Evolutionary conservation across 2,113 vertebrate species (phyloP).

Genomic region (Platysteira castanea): DNA sequence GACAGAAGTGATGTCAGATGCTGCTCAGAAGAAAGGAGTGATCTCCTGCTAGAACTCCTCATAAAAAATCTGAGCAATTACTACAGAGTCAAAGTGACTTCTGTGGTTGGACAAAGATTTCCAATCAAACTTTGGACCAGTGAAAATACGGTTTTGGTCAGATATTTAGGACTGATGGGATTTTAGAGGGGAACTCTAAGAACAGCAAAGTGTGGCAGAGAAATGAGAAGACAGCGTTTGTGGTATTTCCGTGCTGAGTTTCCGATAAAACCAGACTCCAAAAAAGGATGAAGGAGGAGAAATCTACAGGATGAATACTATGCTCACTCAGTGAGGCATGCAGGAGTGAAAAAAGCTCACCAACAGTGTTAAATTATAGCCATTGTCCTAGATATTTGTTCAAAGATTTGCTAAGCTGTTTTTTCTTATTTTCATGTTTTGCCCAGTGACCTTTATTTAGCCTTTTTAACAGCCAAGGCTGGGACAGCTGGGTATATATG

Average conservation of each 20-base stretch:
- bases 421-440: neutral
- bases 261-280: neutral
- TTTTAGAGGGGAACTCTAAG: neutral
- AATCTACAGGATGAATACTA: neutral
- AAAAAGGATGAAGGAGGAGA: neutral
- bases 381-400: neutral
- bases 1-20: neutral
- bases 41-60: neutral
- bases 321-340: neutral
- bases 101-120: neutral
- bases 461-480: neutral
- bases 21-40: neutral
- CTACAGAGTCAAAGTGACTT: neutral
- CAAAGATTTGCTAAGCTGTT: neutral
- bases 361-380: neutral
- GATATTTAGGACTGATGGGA: neutral
- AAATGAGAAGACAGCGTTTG: neutral
- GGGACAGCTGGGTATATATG: neutral
- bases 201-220: neutral
- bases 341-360: neutral
- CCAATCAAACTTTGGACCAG: neutral
- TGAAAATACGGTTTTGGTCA: neutral
- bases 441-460: conserved; percentile 1
- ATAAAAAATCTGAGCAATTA: neutral
- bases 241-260: neutral